These are phyloP conservation scores for Ataeniobius toweri DNA, from an alignment of 2,797 vertebrate genomes.

Conservation along the genomic window DNA sequence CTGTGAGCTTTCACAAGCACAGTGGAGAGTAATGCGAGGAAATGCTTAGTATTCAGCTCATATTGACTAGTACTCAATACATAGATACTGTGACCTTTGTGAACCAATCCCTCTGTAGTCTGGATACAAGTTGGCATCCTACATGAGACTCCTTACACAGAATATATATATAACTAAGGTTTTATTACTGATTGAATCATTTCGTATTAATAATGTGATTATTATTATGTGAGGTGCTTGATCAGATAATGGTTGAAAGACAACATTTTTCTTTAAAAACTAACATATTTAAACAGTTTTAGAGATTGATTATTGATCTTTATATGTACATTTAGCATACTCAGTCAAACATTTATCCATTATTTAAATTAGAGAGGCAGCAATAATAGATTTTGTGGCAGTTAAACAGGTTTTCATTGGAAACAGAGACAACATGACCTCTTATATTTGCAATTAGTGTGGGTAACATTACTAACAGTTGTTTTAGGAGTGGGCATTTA, in stretches of 20 bases:
- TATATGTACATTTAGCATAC: too few relatives aligned
- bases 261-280: neutral
- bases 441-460: too few relatives aligned
- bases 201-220: slow-evolving; percentile 1
- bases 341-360: neutral
- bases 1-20: slow-evolving; percentile 72
- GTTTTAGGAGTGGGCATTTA: too few relatives aligned
- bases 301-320: neutral
- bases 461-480: too few relatives aligned
- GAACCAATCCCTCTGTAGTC: slow-evolving; percentile 57
- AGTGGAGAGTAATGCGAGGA: slow-evolving; percentile 71
- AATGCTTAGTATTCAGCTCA: slow-evolving; percentile 77
- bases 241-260: neutral
- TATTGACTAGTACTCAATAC: slow-evolving; percentile 64
- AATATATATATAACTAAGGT: slow-evolving; percentile 12
- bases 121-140: slow-evolving; percentile 50
- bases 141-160: slow-evolving; percentile 19
- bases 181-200: slow-evolving; percentile 7
- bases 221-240: slow-evolving; percentile 2
- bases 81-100: slow-evolving; percentile 73
- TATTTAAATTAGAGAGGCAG: too few relatives aligned
- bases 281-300: neutral
- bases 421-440: too few relatives aligned
- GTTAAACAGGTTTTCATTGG: too few relatives aligned
- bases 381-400: too few relatives aligned